Evolutionary conservation across 2,888 invertebrate genomes (phyloP).

Genomic region (Polyploca ridens): DNA sequence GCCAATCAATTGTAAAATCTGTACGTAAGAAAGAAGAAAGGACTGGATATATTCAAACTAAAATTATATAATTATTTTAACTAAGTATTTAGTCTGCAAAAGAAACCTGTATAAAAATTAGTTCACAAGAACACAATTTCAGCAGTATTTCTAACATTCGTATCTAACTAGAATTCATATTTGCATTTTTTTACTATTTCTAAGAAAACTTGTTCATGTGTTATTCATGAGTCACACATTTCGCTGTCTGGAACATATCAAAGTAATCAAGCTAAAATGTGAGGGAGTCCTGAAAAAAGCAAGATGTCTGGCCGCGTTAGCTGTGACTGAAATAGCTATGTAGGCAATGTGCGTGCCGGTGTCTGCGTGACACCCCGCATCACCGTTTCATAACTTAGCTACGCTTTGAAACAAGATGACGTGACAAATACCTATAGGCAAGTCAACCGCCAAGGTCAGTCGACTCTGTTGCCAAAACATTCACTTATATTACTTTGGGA

Average conservation of each 20-base stretch:
- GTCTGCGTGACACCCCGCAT: slow-evolving; percentile 51
- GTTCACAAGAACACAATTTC: too few species aligned
- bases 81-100: too few species aligned
- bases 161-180: not conserved
- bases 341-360: slow-evolving; percentile 57
- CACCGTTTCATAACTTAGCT: slow-evolving; percentile 39
- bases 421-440: slow-evolving; percentile 53
- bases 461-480: slow-evolving; percentile 25
- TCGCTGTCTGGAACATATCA: not conserved
- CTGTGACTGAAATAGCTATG: slow-evolving; percentile 39
- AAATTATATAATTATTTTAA: too few species aligned
- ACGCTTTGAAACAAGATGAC: slow-evolving; percentile 55
- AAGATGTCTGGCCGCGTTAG: slow-evolving; percentile 7
- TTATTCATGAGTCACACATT: not conserved
- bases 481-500: slow-evolving; percentile 28
- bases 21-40: too few species aligned
- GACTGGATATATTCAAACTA: too few species aligned
- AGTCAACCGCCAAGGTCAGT: slow-evolving; percentile 39
- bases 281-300: not conserved
- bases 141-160: not conserved
- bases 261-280: slow-evolving; percentile 7
- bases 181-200: not conserved
- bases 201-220: not conserved
- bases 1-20: too few species aligned
- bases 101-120: too few species aligned